A percentile compares a stretch with the other conserved stretches of the same genome.
phyloP scores from a whole-genome alignment of 2,797 vertebrate genomes.

The Rhinoraja longicauda region DNA sequence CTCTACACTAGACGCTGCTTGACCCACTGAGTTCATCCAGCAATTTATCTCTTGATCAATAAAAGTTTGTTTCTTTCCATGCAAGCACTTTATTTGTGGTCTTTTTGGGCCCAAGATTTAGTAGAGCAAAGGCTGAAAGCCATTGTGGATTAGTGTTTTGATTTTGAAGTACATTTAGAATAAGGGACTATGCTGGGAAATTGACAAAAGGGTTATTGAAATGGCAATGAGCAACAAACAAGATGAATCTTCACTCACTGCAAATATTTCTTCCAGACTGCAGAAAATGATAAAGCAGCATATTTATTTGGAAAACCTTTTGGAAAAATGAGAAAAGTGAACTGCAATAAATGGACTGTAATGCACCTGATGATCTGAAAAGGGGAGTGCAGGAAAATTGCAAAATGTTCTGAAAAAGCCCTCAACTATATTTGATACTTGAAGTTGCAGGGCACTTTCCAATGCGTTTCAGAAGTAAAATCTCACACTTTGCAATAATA shows the following conservation, averaged over 20 bases:
- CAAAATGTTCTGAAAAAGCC: background rate
- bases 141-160: background rate
- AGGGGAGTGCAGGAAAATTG: background rate
- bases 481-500: background rate
- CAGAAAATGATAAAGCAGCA: background rate
- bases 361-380: background rate
- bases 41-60: no score
- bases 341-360: background rate
- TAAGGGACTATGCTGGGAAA: background rate
- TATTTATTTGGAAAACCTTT: background rate
- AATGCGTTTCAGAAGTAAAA: background rate
- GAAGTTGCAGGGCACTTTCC: background rate
- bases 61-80: no score
- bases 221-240: background rate
- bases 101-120: no score
- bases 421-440: background rate
- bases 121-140: no score
- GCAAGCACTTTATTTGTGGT: no score
- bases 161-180: background rate
- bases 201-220: background rate
- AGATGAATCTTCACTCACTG: background rate
- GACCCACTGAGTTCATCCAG: no score
- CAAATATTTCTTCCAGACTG: background rate
- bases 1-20: no score
- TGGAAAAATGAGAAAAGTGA: background rate